A percentile compares a stretch with the other conserved stretches of the same genome.
Evolutionary conservation across 1,140 invertebrate genomes (phyloP).

Genomic region (Archivesica marissinica): DNA sequence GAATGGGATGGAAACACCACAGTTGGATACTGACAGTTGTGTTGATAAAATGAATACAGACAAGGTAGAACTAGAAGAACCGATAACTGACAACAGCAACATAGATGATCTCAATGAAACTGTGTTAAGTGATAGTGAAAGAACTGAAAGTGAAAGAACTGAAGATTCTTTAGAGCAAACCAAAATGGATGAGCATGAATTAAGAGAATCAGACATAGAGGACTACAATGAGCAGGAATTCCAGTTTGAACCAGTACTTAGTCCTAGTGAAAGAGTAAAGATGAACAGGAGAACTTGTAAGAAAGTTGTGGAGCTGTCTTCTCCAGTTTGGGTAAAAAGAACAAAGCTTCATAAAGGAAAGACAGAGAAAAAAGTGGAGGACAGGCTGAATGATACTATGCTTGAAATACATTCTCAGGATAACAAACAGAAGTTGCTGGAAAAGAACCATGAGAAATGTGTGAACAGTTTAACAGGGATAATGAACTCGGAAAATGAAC

Average conservation of each 20-base stretch:
- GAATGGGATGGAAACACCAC: no score
- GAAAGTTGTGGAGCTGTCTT: conserved; percentile 37
- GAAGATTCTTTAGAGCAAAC: no score
- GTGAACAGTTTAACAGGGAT: not conserved
- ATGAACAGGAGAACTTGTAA: conserved; percentile 60
- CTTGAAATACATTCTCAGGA: not conserved
- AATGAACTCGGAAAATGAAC: not conserved
- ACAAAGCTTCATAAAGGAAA: conserved; percentile 17
- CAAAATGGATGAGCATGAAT: no score
- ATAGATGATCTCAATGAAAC: no score
- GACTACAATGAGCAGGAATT: no score
- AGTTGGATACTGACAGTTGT: no score
- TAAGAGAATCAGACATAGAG: no score
- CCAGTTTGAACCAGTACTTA: conserved; percentile 26
- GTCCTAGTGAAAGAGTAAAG: conserved; percentile 56
- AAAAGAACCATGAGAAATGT: not conserved
- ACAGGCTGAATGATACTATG: not conserved
- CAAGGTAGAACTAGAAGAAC: no score
- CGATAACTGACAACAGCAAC: no score
- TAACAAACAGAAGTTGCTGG: not conserved
- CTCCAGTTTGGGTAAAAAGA: conserved; percentile 49
- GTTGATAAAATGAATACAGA: no score
- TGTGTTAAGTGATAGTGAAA: no score
- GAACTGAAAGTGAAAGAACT: no score
- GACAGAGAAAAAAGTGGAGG: not conserved